Evolutionary conservation across 2,888 invertebrate genomes (phyloP), one percentile per base, ranked within the genome.

Genomic region (Caenorhabditis wallacei): DNA sequence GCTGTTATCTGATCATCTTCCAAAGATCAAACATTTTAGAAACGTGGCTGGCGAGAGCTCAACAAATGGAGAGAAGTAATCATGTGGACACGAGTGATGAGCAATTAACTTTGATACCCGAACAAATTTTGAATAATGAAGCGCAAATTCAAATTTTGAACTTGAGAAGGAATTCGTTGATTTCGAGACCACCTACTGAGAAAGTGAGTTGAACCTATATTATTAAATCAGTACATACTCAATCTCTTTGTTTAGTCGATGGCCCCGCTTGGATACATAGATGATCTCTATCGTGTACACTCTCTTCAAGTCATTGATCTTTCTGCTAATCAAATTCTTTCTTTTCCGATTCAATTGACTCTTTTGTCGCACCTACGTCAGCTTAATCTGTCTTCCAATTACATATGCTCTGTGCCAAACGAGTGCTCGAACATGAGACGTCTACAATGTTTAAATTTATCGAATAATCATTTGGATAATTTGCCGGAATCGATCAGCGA

Each of bases 51-150:
- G 13, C 78, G 16, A 68, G 78, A 43, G 82, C 82, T 46, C 82
- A 78, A 43, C 78, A 82, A 57, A 66, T 82, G 51, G 74, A 83
- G 43, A 79, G 70, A 46, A 74, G 74, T 51, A 70, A 30, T 24
- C 70, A 74, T 20, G 61, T 83, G 48, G 93, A 93, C 85, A 87
- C 93, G 43, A 93, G 93, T 3, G 92, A 93, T 86, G 92, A 92
- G 84, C 92, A 93, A 80, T 89, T 93, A 74, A 93, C 93, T 85
- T 92, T 92, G 76, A 87, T 93, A 11, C 93, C 93, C 4, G 93
- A 93, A 80, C 92, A 92, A 53, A 88, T 93, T 37, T 92, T 93
- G 87, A 92, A 91, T 64, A 79, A 84, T 40, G 88, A 85, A 16
- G 87, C 82, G 40, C 63, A 80, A 16, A 80, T 88, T 64, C 90